Conservation (phyloP, 2,888 invertebrate species). For the Macaria liturata region DNA sequence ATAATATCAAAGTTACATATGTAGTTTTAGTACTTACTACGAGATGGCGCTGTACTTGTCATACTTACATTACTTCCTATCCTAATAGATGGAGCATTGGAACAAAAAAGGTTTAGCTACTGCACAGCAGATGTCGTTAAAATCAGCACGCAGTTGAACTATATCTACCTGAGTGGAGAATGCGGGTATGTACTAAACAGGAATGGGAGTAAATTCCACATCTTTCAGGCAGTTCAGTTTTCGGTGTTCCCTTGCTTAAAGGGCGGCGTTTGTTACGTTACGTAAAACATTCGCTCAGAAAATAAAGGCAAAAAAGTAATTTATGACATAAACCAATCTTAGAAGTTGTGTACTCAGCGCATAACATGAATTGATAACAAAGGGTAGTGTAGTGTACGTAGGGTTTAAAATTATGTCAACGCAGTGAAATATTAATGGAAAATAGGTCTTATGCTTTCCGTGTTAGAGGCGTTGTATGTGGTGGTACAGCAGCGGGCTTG, state of each 20-base stretch:
- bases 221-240: constrained; percentile 74
- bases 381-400: no score
- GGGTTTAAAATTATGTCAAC: constrained; percentile 27
- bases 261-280: constrained; percentile 74
- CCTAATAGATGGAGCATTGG: constrained; percentile 12
- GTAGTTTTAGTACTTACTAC: no score
- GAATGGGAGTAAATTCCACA: constrained; percentile 38
- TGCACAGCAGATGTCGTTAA: constrained; percentile 46
- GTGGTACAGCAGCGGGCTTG: constrained; percentile 65
- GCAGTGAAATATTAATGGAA: constrained; percentile 45
- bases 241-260: constrained; percentile 66
- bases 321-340: neutral
- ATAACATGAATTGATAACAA: no score
- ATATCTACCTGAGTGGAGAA: constrained; percentile 19
- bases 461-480: constrained; percentile 53
- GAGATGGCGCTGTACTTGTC: no score
- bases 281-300: constrained; percentile 63
- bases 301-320: constrained; percentile 50
- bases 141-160: constrained; percentile 8
- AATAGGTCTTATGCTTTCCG: constrained; percentile 59
- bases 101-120: constrained; percentile 44
- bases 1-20: no score
- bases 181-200: constrained; percentile 34
- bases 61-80: neutral
- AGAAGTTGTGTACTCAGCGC: no score